phyloP scores from a whole-genome alignment of 2,113 vertebrate species.

The Tachuris rubrigastra region DNA sequence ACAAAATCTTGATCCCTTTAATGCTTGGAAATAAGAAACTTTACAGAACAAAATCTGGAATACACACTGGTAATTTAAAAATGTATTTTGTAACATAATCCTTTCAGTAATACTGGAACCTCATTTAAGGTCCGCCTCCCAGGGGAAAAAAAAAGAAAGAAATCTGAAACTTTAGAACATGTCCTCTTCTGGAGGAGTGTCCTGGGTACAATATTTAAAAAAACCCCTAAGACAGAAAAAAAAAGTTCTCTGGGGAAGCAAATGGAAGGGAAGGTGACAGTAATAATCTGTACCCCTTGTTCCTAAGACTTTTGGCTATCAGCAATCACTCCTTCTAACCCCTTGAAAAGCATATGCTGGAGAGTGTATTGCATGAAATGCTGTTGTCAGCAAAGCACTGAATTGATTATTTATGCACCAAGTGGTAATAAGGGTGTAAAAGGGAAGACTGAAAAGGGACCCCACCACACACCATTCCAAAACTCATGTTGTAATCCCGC shows the following conservation, averaged over 20 bases:
- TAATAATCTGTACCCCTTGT: neutral
- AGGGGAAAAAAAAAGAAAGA: neutral
- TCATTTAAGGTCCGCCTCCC: neutral
- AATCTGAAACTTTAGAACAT: neutral
- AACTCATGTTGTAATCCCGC: neutral
- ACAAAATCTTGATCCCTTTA: neutral
- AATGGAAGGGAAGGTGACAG: neutral
- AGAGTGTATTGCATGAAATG: neutral
- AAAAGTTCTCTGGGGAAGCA: neutral
- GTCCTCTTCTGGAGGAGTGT: neutral
- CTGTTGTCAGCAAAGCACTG: conserved; percentile 10
- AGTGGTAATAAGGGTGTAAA: neutral
- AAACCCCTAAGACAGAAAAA: neutral
- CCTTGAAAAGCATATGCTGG: neutral
- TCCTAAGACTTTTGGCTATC: accelerated
- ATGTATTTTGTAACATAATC: neutral
- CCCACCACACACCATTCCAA: neutral
- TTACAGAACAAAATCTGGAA: neutral
- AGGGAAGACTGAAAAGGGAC: neutral
- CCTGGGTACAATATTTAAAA: neutral
- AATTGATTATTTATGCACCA: conserved; percentile 19
- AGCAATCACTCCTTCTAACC: neutral
- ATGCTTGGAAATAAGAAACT: neutral
- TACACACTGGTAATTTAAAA: neutral
- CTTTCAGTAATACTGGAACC: neutral